Evolutionary conservation across 2,888 invertebrate species (phyloP), one percentile per base, ranked within the genome.

Genomic region (Zaprionus bogoriensis): DNA sequence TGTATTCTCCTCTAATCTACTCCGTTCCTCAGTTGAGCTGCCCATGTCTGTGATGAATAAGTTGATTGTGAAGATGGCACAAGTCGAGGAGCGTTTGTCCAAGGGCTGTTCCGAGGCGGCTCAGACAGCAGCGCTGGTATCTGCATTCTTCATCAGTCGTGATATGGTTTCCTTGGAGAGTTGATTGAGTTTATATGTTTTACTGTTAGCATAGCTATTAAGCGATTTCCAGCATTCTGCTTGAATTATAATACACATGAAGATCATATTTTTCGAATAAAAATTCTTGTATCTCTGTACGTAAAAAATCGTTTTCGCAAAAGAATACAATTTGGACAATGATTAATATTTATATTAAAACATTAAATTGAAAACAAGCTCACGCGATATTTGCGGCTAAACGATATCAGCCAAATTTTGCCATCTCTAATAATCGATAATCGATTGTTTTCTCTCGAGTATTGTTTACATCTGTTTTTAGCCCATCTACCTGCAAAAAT

Each of bases 101-200:
- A 93, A 94, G 66, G 99, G 99, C 22, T 95, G 97, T 67, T 96
- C 94, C 88, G 99, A 99, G 91, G 94, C 95, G 74, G 93, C 98
- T 42, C 99, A 99, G 91, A 92, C 98, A 12, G 95, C 97, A 54
- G 94, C 97, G 0, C 92, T 99, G 50, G 94, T 99, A 48, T 94
- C 97, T n/a, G 95, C 96, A 4, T 99, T 99, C 91, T 95, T 96
- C 79, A 91, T 93, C 27, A 95, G 95, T 9, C 93, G 96, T 65
- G 93, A 95, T 67, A 87, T 90, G 88, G 89, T 91, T 41, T 88
- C 89, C 3, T 61, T 90, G 53, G 90, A 90, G 38, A 87, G 80
- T 51, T 88, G 73, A 22, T 22, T 1, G 0, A 5, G 7, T 1
- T 2, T 12, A 25, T 1, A 0, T 6, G 7, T 1, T 2, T 12